These are phyloP conservation scores for Sebastes goodei DNA, from an alignment of 2,797 vertebrate genomes.

Conservation along the genomic window DNA sequence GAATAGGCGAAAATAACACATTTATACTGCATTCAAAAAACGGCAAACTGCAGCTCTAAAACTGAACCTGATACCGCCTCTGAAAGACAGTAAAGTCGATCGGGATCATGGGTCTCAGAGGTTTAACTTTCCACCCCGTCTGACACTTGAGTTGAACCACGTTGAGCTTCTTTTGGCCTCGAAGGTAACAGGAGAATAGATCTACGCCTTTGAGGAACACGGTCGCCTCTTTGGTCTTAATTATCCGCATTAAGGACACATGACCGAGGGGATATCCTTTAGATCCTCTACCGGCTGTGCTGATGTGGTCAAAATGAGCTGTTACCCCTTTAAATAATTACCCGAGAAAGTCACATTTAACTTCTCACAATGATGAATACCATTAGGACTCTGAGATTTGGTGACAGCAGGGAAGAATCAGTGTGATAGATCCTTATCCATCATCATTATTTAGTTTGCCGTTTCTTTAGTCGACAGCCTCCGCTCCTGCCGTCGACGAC, in stretches of 20 bases:
- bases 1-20: no score
- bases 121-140: background rate
- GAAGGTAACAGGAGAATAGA: slow-evolving; percentile 10
- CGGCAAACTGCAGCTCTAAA: no score
- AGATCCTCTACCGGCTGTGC: slow-evolving; percentile 32
- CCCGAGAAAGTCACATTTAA: slow-evolving; percentile 27
- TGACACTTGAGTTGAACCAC: slow-evolving; percentile 22
- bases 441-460: slow-evolving; percentile 50
- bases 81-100: no score
- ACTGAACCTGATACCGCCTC: no score
- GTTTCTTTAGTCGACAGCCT: slow-evolving; percentile 29
- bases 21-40: no score
- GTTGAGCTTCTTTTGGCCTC: background rate
- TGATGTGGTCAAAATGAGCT: slow-evolving; percentile 58
- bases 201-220: slow-evolving; percentile 10
- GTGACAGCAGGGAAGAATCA: slow-evolving; percentile 44
- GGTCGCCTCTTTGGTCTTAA: slow-evolving; percentile 26
- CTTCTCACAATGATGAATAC: slow-evolving; percentile 27
- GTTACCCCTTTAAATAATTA: slow-evolving; percentile 22
- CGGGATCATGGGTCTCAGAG: no score
- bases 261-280: slow-evolving; percentile 5
- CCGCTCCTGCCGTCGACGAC: slow-evolving; percentile 52
- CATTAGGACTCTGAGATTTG: slow-evolving; percentile 31
- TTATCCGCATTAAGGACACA: slow-evolving; percentile 24
- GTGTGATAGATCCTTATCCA: slow-evolving; percentile 47